Evolutionary conservation across 2,888 invertebrate species (phyloP), one percentile per base, ranked within the genome.

Genomic region (Trichopoda pennipes): DNA sequence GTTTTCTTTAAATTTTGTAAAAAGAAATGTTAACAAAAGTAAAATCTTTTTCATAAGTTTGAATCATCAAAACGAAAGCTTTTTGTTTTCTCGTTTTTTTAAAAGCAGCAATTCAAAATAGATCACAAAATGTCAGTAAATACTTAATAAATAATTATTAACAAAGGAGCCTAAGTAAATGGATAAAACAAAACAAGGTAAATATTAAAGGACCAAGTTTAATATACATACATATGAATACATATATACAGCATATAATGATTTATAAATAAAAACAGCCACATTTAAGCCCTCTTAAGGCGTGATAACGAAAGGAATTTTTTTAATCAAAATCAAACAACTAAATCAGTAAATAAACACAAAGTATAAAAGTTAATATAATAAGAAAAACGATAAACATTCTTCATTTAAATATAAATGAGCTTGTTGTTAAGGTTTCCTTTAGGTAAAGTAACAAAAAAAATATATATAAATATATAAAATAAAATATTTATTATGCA

Each of bases 131-230:
- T 53, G 21, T 23, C 23, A 23, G 38, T 16, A 23, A 17, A 19
- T 23, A 63, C 19, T 16, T 10, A 38, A 17, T 32, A 56, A 47
- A 72, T 2, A 47, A 64, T 63, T 38, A 53, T 35, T 56, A 61
- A 63, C 21, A 56, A 32, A 44, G 55, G 55, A 69, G 55, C 55
- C 51, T 58, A 81, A 81, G 51, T 56, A 53, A 81, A 81, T 64
- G 12, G 74, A 70, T 23, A 55, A 63, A 73, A 49, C 61, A 80
- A 63, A 81, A 81, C 81, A 81, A 81, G 74, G 78, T 81, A 81
- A 81, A 81, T 78, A 74, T 64, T 68, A 81, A 78, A 78, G 77
- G 81, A 81, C 81, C 81, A 81, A 81, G 69, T 74, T 78, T 78
- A 76, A 76, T 72, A 64, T 72, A 70, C 21, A 38, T 55, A 35